Conservation (phyloP, 1,140 invertebrate species). For the Latrodectus geometricus region DNA sequence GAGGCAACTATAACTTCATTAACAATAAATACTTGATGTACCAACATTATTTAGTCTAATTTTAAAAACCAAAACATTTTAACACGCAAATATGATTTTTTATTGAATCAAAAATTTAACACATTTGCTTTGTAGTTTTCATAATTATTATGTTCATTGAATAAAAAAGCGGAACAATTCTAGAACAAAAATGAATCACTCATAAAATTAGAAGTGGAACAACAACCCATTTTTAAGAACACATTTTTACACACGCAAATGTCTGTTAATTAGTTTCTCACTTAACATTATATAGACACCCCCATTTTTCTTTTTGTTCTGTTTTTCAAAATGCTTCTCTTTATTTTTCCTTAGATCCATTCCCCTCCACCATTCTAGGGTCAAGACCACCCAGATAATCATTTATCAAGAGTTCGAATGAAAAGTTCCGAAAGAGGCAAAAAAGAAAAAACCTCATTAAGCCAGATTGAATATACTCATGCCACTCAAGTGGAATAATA, state of each 20-base stretch:
- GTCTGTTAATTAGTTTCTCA: slow-evolving; percentile 56
- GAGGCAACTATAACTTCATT: no score
- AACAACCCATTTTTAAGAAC: no score
- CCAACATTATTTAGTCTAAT: no score
- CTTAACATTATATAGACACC: slow-evolving; percentile 29
- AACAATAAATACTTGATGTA: no score
- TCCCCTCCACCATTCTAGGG: background rate
- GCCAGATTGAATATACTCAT: slow-evolving; percentile 29
- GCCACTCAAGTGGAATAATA: slow-evolving; percentile 40
- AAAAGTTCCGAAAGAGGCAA: slow-evolving; percentile 7
- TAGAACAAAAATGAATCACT: no score
- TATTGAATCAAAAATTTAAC: no score
- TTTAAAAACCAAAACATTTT: no score
- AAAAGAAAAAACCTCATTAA: slow-evolving; percentile 50
- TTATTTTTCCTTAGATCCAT: background rate
- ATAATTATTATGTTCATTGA: no score
- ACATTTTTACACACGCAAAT: slow-evolving; percentile 31
- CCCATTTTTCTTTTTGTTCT: slow-evolving; percentile 11
- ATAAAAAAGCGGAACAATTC: no score
- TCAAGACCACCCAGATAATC: slow-evolving; percentile 51
- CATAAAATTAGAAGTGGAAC: no score
- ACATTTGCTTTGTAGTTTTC: no score
- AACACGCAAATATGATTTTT: no score
- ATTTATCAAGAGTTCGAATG: slow-evolving; percentile 36
- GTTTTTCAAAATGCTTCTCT: background rate